Percentiles rank a stretch among this genome's conserved stretches.
Conservation (phyloP, 2,113 vertebrate species). For the Dendrocopos noguchii region DNA sequence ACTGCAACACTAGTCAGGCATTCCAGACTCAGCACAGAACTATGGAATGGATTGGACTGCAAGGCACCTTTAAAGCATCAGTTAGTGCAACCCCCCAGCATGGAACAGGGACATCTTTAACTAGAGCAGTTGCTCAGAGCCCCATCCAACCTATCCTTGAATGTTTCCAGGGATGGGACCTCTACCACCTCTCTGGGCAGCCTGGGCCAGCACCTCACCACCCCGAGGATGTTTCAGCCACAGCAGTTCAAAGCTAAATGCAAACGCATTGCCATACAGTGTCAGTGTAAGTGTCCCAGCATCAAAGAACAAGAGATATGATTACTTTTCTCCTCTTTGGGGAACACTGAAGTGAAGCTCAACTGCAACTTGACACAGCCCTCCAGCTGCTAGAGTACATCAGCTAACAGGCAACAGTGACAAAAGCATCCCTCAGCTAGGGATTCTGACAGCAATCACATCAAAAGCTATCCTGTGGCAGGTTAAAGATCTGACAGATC, state of each 20-base stretch:
- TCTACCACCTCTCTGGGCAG: neutral
- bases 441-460: neutral
- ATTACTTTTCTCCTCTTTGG: slow-evolving; percentile 4
- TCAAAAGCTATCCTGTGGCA: neutral
- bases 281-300: slow-evolving; percentile 10
- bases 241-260: neutral
- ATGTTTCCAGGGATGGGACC: neutral
- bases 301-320: slow-evolving; percentile 61
- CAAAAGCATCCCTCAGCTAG: neutral
- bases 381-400: neutral
- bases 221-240: neutral
- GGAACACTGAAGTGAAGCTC: slow-evolving; percentile 9
- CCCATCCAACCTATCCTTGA: neutral
- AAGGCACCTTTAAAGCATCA: neutral
- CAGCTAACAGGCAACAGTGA: neutral
- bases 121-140: neutral
- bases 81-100: neutral
- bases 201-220: neutral
- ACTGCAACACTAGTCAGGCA: slow-evolving; percentile 7
- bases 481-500: neutral
- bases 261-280: slow-evolving; percentile 20
- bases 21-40: neutral
- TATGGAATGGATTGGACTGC: neutral
- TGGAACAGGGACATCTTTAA: neutral
- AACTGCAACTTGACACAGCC: neutral